Percentiles rank a stretch among this genome's conserved stretches.
phyloP scores from a whole-genome alignment of 2,113 vertebrate genomes.

The Tamias sibiricus region DNA sequence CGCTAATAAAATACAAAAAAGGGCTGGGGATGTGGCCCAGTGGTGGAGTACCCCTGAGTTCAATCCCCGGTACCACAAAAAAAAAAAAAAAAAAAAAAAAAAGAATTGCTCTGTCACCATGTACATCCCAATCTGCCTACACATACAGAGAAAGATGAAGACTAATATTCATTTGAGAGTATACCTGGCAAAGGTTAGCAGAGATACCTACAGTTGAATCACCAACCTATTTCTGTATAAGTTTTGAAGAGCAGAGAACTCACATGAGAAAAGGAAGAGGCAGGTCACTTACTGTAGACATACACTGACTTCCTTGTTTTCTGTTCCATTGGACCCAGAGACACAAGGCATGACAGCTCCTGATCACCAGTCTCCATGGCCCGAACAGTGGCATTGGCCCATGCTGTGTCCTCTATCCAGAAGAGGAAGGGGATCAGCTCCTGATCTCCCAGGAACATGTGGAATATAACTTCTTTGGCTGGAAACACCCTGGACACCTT shows the following conservation, averaged over 20 bases:
- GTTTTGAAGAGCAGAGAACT: not conserved
- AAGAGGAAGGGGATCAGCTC: constrained; percentile 57
- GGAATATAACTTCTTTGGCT: constrained; percentile 60
- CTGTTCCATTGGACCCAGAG: constrained; percentile 69
- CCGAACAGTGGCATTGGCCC: constrained; percentile 55
- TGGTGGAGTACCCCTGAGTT: too few relatives aligned
- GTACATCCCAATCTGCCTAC: not conserved
- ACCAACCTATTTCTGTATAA: not conserved
- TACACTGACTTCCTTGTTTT: constrained; percentile 52
- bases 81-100: too few relatives aligned
- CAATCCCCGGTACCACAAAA: too few relatives aligned
- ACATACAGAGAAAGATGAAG: not conserved
- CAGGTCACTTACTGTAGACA: constrained; percentile 62
- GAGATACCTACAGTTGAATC: not conserved
- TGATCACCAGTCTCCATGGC: constrained; percentile 63
- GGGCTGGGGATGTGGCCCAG: too few relatives aligned
- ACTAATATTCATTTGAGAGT: not conserved
- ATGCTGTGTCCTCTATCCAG: constrained; percentile 62
- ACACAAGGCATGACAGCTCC: constrained; percentile 63
- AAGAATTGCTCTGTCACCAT: not conserved
- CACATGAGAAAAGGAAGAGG: not conserved
- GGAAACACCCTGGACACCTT: constrained; percentile 60
- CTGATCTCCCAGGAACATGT: constrained; percentile 67
- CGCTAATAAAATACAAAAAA: too few relatives aligned
- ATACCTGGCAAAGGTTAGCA: not conserved